Evolutionary conservation across 2,797 vertebrate species (phyloP).

Genomic region (Sciurus vulgaris): DNA sequence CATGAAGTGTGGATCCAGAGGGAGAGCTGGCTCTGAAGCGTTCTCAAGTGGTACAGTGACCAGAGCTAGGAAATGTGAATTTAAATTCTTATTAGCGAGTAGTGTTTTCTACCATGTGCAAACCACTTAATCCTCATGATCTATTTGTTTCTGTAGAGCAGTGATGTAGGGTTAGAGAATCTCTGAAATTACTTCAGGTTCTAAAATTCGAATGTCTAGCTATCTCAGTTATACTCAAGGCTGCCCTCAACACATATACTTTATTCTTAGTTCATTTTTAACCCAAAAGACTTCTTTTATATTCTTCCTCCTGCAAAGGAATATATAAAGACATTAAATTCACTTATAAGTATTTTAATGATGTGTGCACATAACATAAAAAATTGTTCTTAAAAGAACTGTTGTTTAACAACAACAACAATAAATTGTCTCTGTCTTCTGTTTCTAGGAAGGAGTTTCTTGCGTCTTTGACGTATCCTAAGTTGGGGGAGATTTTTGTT

Average conservation of each 20-base stretch:
- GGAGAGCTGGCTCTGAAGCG: not conserved
- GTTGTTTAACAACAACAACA: not conserved
- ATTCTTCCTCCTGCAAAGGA: not conserved
- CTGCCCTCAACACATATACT: not conserved
- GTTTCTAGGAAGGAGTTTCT: not conserved
- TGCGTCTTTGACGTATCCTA: not conserved
- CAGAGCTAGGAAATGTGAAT: not conserved
- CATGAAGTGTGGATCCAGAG: fast-evolving
- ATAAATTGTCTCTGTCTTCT: not conserved
- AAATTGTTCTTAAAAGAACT: not conserved
- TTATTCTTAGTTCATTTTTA: not conserved
- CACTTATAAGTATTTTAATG: not conserved
- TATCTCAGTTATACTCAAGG: not conserved
- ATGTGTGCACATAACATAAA: not conserved
- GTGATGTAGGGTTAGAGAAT: not conserved
- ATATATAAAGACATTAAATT: not conserved
- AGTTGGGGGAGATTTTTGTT: not conserved
- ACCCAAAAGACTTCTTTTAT: not conserved
- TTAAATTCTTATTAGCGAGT: not conserved
- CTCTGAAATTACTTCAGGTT: conserved; percentile 33
- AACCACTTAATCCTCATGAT: not conserved
- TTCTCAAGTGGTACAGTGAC: not conserved
- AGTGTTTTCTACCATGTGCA: not conserved
- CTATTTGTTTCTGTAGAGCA: not conserved
- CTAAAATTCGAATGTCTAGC: not conserved